Percentiles rank a stretch among this genome's conserved stretches.
These are phyloP conservation scores for Cygnus buccinator DNA, from an alignment of 2,113 vertebrate genomes.

Conservation along the genomic window DNA sequence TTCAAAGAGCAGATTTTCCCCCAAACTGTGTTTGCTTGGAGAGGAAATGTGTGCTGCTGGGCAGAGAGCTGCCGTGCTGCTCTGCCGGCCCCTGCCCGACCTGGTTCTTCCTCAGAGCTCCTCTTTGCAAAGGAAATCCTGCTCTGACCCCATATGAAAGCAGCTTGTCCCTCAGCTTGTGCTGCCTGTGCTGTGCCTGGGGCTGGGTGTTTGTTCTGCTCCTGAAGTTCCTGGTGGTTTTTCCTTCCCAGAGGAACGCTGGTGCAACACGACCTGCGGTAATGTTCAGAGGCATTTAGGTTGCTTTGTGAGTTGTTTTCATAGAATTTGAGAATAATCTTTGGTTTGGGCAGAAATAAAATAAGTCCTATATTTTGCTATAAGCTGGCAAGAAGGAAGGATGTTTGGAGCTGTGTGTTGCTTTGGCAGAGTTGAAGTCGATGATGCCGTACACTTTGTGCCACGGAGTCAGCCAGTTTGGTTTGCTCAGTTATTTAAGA, in stretches of 20 bases:
- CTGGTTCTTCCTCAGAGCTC: background rate
- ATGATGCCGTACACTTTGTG: background rate
- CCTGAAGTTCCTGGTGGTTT: background rate
- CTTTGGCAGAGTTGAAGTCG: background rate
- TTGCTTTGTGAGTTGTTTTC: background rate
- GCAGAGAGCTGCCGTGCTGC: background rate
- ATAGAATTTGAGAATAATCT: constrained; percentile 5
- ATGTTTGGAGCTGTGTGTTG: background rate
- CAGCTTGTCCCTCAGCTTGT: background rate
- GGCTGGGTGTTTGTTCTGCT: background rate
- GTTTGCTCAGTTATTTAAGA: constrained; percentile 21
- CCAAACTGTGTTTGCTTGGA: background rate
- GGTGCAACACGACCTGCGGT: background rate
- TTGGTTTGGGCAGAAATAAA: constrained; percentile 31
- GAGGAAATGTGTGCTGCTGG: background rate
- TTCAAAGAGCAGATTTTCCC: fast-evolving
- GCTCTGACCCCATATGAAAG: background rate
- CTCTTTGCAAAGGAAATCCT: background rate
- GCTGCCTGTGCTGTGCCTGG: background rate
- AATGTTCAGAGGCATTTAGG: fast-evolving
- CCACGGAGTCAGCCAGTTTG: background rate
- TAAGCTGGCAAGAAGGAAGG: background rate
- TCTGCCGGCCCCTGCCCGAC: background rate
- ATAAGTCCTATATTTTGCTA: background rate
- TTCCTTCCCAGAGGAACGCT: background rate